A percentile compares a stretch with the other conserved stretches of the same genome.
phyloP scores from a whole-genome alignment of 2,113 vertebrate species.

The Petromus typicus region DNA sequence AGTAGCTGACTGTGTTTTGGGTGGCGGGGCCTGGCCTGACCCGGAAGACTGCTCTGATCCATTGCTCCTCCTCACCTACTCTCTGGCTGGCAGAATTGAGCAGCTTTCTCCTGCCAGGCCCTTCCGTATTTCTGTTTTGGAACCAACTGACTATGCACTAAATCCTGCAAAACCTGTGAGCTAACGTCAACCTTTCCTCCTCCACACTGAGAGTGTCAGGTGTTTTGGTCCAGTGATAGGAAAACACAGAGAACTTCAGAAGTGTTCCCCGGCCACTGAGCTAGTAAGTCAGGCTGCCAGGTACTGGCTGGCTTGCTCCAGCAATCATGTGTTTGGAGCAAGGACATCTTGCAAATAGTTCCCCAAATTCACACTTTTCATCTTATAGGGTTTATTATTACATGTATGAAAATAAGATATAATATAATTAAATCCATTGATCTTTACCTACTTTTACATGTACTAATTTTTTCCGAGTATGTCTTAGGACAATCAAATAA shows the following conservation, averaged over 20 bases:
- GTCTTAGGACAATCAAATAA: not conserved
- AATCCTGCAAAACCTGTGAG: not conserved
- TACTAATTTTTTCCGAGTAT: not conserved
- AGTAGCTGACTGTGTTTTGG: not conserved
- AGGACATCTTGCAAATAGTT: not conserved
- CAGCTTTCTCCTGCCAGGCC: not conserved
- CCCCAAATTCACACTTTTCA: not conserved
- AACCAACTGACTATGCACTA: not conserved
- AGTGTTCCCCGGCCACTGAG: not conserved
- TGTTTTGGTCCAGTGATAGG: not conserved
- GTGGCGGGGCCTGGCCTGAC: not conserved
- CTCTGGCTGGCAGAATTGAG: not conserved
- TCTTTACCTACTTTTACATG: not conserved
- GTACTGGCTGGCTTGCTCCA: not conserved
- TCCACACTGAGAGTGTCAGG: not conserved
- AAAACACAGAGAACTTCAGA: not conserved
- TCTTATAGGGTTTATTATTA: not conserved
- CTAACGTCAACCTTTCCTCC: not conserved
- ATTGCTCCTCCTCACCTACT: not conserved
- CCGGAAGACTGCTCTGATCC: not conserved
- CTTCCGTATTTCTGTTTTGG: not conserved
- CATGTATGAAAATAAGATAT: not conserved
- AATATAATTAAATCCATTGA: not conserved
- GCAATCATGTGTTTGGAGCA: not conserved
- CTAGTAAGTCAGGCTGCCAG: not conserved